Percentiles rank a stretch among this genome's conserved stretches.
Conservation (phyloP, 2,113 vertebrate genomes). For the Ctenodactylus gundi region DNA sequence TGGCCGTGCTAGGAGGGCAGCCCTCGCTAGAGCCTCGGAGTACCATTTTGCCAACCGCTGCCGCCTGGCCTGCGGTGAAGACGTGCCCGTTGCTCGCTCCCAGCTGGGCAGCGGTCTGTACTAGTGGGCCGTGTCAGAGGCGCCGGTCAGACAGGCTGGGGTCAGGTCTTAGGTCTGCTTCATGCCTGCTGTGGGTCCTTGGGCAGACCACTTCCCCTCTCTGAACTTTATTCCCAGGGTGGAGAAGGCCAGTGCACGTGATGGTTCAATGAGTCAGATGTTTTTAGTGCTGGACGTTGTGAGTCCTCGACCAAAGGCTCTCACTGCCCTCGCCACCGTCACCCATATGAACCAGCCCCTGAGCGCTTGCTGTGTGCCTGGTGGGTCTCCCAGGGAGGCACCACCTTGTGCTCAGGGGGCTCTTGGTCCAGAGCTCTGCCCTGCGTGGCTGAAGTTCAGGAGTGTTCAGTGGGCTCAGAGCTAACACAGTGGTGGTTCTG, state of each 20-base stretch:
- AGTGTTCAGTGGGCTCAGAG: background rate
- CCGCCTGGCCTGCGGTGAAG: background rate
- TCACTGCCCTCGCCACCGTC: accelerated
- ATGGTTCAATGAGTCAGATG: accelerated
- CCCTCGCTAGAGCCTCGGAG: background rate
- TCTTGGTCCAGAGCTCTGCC: background rate
- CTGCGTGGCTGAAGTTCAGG: background rate
- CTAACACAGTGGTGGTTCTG: background rate
- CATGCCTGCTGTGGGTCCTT: accelerated
- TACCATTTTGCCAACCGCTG: background rate
- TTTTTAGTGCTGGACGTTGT: background rate
- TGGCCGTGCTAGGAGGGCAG: background rate
- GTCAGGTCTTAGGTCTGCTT: background rate
- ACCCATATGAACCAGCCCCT: accelerated
- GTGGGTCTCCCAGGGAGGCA: background rate
- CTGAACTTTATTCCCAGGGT: background rate
- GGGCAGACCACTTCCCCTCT: background rate
- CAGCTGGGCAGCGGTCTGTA: background rate
- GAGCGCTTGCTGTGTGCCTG: background rate
- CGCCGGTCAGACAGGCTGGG: too few species aligned
- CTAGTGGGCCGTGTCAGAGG: background rate
- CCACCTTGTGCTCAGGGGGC: background rate
- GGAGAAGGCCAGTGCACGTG: accelerated
- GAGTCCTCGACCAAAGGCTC: background rate
- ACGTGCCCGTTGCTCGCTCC: accelerated